Evolutionary conservation across 2,888 invertebrate genomes (phyloP), one percentile per base, ranked within the genome.

Genomic region (Amblyjoppa fuscipennis): DNA sequence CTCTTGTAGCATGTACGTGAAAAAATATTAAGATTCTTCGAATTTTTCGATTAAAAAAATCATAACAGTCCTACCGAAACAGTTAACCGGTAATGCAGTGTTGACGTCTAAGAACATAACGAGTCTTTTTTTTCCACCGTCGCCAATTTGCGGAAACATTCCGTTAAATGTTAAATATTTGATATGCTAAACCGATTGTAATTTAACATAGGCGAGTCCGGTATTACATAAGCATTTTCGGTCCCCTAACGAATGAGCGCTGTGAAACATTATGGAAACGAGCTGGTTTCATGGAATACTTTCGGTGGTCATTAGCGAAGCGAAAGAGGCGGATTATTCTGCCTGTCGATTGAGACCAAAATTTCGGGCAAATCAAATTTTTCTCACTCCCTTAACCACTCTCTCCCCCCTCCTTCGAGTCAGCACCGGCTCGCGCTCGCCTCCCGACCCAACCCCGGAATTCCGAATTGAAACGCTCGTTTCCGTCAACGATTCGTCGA

Each of bases 401-500:
- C 28, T 28, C 13, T 9, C 56, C 1, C 79, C 25, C 20, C 5
- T 11, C 56, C 1, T 76, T 49, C 71, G 45, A 49, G 53, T 31
- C 38, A 49, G 61, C 4, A 56, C 13, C 34, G 31, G n/a, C 51
- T 45, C 34, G 49, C 28, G 69, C 64, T 76, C 68, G 28, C 79
- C 73, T 77, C 78, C 82, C 84, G 61, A 51, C 61, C 69, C 69
- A 70, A 64, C 70, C 75, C 82, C 69, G 73, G 75, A 68, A 85
- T 76, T 84, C 87, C 88, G 90, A 91, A 91, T 91, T 89, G 91
- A 91, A 90, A 91, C 89, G 89, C 88, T 87, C 87, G 88, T 89
- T 89, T 89, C 88, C 88, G 87, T 87, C 90, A 89, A 91, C 91
- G 89, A 92, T 91, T 92, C 89, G 90, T 91, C 91, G 90, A 91